These are phyloP conservation scores for Rhagium mordax DNA, from an alignment of 2,888 invertebrate genomes.

Conservation along the genomic window DNA sequence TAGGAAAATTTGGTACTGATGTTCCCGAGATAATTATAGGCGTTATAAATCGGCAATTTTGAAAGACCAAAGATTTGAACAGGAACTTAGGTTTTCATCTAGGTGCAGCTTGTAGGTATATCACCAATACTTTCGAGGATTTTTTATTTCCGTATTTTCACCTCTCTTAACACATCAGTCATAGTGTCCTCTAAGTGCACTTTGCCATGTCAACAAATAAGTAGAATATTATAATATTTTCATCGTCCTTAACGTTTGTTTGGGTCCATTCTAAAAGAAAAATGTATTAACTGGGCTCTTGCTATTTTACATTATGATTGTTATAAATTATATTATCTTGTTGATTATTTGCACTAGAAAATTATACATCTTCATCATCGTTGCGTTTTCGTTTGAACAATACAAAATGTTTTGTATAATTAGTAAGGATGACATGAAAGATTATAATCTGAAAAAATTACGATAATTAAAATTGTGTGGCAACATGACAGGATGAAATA, in stretches of 20 bases:
- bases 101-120: background rate
- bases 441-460: background rate
- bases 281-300: no score
- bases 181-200: no score
- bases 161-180: no score
- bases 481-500: background rate
- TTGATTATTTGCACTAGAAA: background rate
- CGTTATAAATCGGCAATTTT: background rate
- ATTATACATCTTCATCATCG: background rate
- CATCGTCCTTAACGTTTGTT: no score
- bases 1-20: slow-evolving; percentile 14
- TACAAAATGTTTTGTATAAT: background rate
- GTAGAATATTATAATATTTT: no score
- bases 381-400: background rate
- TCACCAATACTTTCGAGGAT: no score
- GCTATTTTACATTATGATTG: no score
- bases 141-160: no score
- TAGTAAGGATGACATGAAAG: background rate
- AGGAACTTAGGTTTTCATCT: background rate
- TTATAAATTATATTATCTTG: background rate
- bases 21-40: background rate
- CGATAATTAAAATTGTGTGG: background rate
- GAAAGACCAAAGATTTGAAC: background rate
- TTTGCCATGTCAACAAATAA: no score
- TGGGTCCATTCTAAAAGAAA: no score